Percentiles rank a stretch among this genome's conserved stretches.
These are phyloP conservation scores for Lochmaea crataegi DNA, from an alignment of 2,888 invertebrate species.

Conservation along the genomic window DNA sequence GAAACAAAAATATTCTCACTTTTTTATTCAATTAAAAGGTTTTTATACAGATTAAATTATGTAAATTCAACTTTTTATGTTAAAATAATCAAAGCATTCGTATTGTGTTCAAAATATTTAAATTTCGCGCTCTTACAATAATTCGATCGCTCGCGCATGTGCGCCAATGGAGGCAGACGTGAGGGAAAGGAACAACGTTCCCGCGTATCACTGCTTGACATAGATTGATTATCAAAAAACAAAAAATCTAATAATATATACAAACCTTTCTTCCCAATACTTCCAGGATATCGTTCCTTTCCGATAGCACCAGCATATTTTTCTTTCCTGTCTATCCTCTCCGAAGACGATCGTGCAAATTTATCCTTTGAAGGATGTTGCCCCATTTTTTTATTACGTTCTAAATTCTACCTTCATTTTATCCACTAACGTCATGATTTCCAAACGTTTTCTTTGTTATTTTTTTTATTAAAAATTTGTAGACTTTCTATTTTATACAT, in stretches of 20 bases:
- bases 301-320: constrained; percentile 75
- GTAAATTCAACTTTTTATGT: too few species aligned
- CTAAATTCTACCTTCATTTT: neutral
- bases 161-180: too few species aligned
- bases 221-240: too few species aligned
- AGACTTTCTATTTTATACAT: neutral
- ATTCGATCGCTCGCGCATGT: too few species aligned
- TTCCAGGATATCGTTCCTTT: constrained; percentile 73
- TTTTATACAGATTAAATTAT: too few species aligned
- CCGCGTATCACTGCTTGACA: too few species aligned
- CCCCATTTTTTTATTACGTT: constrained; percentile 69
- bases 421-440: constrained; percentile 5
- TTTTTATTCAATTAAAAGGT: too few species aligned
- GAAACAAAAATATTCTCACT: constrained; percentile 48
- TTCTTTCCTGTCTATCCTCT: constrained; percentile 70
- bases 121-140: too few species aligned
- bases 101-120: too few species aligned
- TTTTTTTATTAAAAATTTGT: neutral
- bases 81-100: too few species aligned
- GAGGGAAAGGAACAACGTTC: too few species aligned
- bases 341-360: constrained; percentile 75
- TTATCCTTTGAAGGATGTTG: constrained; percentile 83
- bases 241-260: neutral
- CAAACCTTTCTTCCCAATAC: constrained; percentile 76
- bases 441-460: constrained; percentile 2